Conservation (phyloP, 1,140 invertebrate species). For the Pseudomyrmex gracilis region DNA sequence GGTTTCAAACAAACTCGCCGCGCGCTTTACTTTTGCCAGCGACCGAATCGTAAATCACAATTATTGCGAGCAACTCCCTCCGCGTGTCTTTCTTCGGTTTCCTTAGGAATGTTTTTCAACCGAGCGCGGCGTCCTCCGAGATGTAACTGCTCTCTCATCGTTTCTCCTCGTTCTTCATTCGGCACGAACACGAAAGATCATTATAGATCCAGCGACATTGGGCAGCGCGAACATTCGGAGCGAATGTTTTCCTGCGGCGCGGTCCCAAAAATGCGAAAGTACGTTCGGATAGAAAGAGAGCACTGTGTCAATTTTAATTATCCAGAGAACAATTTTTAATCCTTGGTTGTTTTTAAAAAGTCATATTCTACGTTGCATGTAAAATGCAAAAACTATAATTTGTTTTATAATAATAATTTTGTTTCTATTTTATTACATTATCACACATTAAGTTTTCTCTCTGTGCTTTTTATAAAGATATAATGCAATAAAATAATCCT, state of each 20-base stretch:
- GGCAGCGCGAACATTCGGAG: background rate
- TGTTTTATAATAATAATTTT: too few relatives aligned
- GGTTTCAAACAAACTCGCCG: constrained; percentile 61
- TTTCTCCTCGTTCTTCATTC: constrained; percentile 20
- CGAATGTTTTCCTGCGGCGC: constrained; percentile 6
- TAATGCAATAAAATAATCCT: too few relatives aligned
- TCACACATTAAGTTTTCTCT: background rate
- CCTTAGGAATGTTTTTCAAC: constrained; percentile 77
- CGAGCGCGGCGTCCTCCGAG: constrained; percentile 47
- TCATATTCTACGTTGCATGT: too few relatives aligned
- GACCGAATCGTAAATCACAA: constrained; percentile 81
- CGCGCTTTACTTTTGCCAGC: constrained; percentile 71
- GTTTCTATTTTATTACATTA: background rate
- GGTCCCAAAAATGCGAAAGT: background rate
- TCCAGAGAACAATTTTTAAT: background rate
- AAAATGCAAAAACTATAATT: too few relatives aligned
- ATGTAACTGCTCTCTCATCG: constrained; percentile 18
- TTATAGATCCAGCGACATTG: constrained; percentile 65
- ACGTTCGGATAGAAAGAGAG: background rate
- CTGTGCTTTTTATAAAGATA: background rate
- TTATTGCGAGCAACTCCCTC: constrained; percentile 77
- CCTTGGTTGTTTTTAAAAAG: too few relatives aligned
- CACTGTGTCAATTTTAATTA: background rate
- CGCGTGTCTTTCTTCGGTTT: constrained; percentile 59
- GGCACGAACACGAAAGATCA: constrained; percentile 69